Percentiles rank a stretch among this genome's conserved stretches.
Evolutionary conservation across 2,113 vertebrate genomes (phyloP).

Genomic region (Amphiprion percula): DNA sequence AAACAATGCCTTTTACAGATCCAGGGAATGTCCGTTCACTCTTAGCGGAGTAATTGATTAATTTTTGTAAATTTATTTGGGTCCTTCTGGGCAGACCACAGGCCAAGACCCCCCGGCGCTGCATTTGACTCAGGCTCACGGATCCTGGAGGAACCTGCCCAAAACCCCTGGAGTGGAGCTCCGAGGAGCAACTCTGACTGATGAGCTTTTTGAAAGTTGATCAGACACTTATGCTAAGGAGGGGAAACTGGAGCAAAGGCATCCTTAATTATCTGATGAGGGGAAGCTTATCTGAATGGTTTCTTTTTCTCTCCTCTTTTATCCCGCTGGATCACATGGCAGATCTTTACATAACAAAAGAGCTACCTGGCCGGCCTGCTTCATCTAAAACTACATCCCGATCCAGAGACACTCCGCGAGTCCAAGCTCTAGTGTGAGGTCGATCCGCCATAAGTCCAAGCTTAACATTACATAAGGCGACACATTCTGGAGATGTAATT

Average conservation of each 20-base stretch:
- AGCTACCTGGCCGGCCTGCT: slow-evolving; percentile 71
- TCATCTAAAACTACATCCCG: slow-evolving; percentile 63
- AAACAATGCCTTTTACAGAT: slow-evolving; percentile 28
- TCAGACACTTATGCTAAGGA: slow-evolving; percentile 86
- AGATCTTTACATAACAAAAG: slow-evolving; percentile 88
- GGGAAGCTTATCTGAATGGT: slow-evolving; percentile 86
- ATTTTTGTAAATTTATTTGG: slow-evolving; percentile 32
- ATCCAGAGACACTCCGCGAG: slow-evolving; percentile 36
- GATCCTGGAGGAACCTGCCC: slow-evolving; percentile 37
- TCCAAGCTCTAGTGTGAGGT: slow-evolving; percentile 43
- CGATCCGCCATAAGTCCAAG: slow-evolving; percentile 19
- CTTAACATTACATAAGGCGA: background rate
- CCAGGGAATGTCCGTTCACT: background rate
- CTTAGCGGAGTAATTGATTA: slow-evolving; percentile 15
- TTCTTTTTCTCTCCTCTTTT: slow-evolving; percentile 84
- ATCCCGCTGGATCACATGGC: slow-evolving; percentile 82
- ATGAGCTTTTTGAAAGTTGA: slow-evolving; percentile 87
- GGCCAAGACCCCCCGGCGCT: slow-evolving; percentile 45
- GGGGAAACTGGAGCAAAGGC: slow-evolving; percentile 85
- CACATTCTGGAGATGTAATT: slow-evolving; percentile 17
- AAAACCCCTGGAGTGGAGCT: slow-evolving; percentile 39
- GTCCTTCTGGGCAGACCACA: slow-evolving; percentile 8
- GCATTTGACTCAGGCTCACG: background rate
- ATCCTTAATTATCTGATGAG: slow-evolving; percentile 85
- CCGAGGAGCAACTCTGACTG: slow-evolving; percentile 75